Base-by-base conservation (phyloP, 2,797 vertebrate species). In the Sebastiscus albofasciatus region DNA sequence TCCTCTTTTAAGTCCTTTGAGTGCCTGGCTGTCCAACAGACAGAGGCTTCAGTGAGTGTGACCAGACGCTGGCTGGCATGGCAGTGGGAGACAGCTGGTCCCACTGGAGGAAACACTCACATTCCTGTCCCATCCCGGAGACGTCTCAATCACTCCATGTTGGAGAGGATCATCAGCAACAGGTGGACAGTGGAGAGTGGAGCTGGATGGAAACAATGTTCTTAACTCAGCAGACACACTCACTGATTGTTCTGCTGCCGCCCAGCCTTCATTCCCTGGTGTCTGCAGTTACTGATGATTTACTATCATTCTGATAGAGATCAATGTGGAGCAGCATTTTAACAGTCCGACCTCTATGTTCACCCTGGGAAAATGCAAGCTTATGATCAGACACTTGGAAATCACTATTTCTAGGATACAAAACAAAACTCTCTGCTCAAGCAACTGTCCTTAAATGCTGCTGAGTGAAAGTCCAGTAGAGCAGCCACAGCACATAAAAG, bases 11-110 rank as follows among this genome's bases (percentile, higher is more conserved):
- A 36, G 34, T 36, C 34, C 34, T 36, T 36, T 36, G 34, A 56
- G 64, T 62, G 59, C 2, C 62, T 22, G 72, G 14, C 67, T 34
- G 22, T 77, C 26, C n/a, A 49, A 52, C 65, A 88, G 33, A 71
- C 61, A 78, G 67, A 66, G 62, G 18, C 36, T 55, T 72, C 59
- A 79, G 66, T 68, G 69, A 89, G 79, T 8, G 26, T 55, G 66
- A 49, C 65, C 77, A 89, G 87, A 87, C 68, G 13, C 64, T 79
- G 79, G 18, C 83, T 62, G 87, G 64, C 77, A 54, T 54, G 87
- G 82, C 84, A 67, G 67, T 39, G 80, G 46, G 78, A 84, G 79
- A 81, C 90, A 93, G 83, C 84, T 80, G 90, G 64, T 77, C 72
- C 49, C 16, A 60, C 77, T 64, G 67, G 74, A 85, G 72, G 75